Evolutionary conservation across 2,113 vertebrate species (phyloP), one percentile per base, ranked within the genome.

Genomic region (Cottus gobio): DNA sequence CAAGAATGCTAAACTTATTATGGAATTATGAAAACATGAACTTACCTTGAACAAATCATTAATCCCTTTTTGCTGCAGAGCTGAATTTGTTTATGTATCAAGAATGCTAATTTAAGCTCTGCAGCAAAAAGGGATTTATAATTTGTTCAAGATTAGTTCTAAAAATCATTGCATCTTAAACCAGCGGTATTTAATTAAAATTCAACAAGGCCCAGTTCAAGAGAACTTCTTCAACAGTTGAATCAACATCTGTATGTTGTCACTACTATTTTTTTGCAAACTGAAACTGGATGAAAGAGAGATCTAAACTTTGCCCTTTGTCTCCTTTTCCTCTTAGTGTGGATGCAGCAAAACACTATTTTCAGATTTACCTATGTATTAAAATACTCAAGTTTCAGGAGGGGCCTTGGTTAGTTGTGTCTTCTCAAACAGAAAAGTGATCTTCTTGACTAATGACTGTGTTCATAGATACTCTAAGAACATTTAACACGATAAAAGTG

Each of bases 401-500:
- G 20, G 16, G 9, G 46, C 20, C 31, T 28, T 39, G 56, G 12
- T 31, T 60, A 24, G 42, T 36, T 62, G 10, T 56, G 22, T 77
- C 5, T 1, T 56, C 52, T 50, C 52, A 42, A 31, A 42, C 26
- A 31, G 36, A 66, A 75, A 60, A 61, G 18, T 58, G 22, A 67
- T 0, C 3, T 15, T 30, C 10, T 66, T 61, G 34, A 80, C n/a
- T 13, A 22, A 65, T 56, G 46, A 58, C 22, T 46, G 75, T n/a
- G 22, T 48, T 30, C 36, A n/a, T 61, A 24, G 0, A 56, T 42
- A n/a, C 44, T n/a, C 8, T 10, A 8, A n/a, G 77, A 74, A 67
- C 66, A 57, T 68, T 65, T 48, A 50, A 44, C 72, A 67, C 52
- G 30, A 72, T 52, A 24, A 75, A 87, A 50, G 65, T 61, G n/a